Conservation (phyloP, 2,888 invertebrate species). For the Volucella zonaria region DNA sequence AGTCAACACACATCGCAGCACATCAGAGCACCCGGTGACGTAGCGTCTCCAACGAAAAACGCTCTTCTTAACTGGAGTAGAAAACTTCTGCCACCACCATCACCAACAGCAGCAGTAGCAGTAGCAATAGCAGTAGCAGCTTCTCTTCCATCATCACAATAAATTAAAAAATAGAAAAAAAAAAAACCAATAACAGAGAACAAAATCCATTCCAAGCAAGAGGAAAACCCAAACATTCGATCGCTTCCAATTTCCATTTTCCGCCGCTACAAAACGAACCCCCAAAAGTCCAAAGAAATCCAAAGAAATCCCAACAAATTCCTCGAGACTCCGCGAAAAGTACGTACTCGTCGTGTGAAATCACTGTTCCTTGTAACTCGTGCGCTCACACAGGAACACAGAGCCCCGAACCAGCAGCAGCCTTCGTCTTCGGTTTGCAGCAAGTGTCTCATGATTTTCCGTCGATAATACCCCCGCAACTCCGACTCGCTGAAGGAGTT, state of each 20-base stretch:
- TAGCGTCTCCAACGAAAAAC: conserved; percentile 24
- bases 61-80: conserved; percentile 10
- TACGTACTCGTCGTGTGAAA: conserved; percentile 37
- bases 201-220: conserved; percentile 34
- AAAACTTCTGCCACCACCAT: conserved; percentile 6
- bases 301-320: background rate
- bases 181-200: conserved; percentile 25
- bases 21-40: conserved; percentile 6
- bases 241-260: conserved; percentile 71
- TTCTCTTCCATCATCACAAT: conserved; percentile 39
- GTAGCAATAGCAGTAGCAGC: background rate
- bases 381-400: background rate
- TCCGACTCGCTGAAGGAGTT: conserved; percentile 12
- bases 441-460: conserved; percentile 28
- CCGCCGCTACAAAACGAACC: conserved; percentile 48
- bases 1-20: conserved; percentile 19
- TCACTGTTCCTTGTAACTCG: background rate
- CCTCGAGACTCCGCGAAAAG: conserved; percentile 42
- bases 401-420: too few species aligned
- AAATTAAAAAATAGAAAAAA: conserved; percentile 9
- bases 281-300: too few species aligned
- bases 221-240: conserved; percentile 35
- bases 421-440: conserved; percentile 1
- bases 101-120: background rate
- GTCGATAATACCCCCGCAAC: conserved; percentile 20